phyloP scores from a whole-genome alignment of 1,140 invertebrate genomes.

The Coenobita brevimanus region DNA sequence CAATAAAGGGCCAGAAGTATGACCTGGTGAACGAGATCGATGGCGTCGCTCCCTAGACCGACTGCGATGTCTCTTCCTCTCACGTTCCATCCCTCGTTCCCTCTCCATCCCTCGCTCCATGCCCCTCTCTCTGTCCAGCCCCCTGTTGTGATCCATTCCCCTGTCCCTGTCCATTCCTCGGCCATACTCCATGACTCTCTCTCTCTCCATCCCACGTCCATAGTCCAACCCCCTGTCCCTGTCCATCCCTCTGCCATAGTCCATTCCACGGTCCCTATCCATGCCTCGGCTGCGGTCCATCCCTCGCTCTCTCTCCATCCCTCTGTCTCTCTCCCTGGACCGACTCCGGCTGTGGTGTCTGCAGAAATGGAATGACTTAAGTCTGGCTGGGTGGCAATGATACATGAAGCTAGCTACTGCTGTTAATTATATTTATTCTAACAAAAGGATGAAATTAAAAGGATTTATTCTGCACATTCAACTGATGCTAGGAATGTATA shows the following conservation, averaged over 20 bases:
- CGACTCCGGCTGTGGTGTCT: slow-evolving; percentile 60
- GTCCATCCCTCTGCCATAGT: slow-evolving; percentile 35
- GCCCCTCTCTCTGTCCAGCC: slow-evolving; percentile 31
- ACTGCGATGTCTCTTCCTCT: slow-evolving; percentile 72
- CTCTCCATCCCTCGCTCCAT: slow-evolving; percentile 7
- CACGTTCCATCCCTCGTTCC: slow-evolving; percentile 71
- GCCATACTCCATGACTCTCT: slow-evolving; percentile 68
- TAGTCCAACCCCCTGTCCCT: slow-evolving; percentile 21
- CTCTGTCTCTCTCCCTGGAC: slow-evolving; percentile 73
- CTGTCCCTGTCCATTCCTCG: slow-evolving; percentile 75
- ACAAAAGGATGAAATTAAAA: too few relatives aligned
- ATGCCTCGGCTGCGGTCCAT: slow-evolving; percentile 34
- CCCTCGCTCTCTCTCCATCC: slow-evolving; percentile 65
- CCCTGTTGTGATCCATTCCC: slow-evolving; percentile 70
- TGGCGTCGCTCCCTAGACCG: slow-evolving; percentile 50
- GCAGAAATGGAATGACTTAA: not conserved
- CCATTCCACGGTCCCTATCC: slow-evolving; percentile 43
- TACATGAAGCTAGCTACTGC: not conserved
- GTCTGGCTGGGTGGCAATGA: too few relatives aligned
- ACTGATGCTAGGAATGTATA: too few relatives aligned
- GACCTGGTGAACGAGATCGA: slow-evolving; percentile 42
- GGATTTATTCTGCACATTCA: too few relatives aligned
- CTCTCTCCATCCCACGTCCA: slow-evolving; percentile 18
- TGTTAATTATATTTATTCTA: too few relatives aligned
- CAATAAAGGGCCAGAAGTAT: too few relatives aligned